phyloP scores from a whole-genome alignment of 2,888 invertebrate species.

The Tromatobia lineatoria region DNA sequence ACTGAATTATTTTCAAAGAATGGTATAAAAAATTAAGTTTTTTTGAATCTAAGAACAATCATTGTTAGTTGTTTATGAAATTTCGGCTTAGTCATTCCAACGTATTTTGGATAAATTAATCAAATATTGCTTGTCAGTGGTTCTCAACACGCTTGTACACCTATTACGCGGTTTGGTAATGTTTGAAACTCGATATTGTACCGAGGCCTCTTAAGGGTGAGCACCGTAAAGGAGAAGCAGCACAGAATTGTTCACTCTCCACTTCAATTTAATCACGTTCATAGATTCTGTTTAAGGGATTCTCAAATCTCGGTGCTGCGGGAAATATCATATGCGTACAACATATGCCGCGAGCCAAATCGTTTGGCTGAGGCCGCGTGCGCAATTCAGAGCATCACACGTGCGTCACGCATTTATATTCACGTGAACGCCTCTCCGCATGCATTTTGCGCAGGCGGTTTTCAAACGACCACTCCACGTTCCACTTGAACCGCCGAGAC shows the following conservation, averaged over 20 bases:
- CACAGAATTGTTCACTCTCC: background rate
- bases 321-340: too few relatives aligned
- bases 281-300: background rate
- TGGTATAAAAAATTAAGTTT: too few relatives aligned
- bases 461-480: background rate
- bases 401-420: slow-evolving; percentile 63
- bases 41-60: background rate
- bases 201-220: too few relatives aligned
- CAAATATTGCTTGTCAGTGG: background rate
- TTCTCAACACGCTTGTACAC: background rate
- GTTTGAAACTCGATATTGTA: background rate
- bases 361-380: slow-evolving; percentile 12
- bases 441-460: slow-evolving; percentile 15
- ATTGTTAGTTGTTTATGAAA: background rate
- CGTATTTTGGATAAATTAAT: background rate
- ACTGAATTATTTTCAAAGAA: background rate
- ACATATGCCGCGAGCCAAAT: background rate
- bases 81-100: background rate
- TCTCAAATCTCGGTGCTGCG: background rate
- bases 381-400: slow-evolving; percentile 36
- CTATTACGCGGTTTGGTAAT: background rate
- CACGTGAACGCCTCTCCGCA: slow-evolving; percentile 32
- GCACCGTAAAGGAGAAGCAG: too few relatives aligned
- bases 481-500: background rate
- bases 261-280: background rate